These are phyloP conservation scores for Volucella inflata DNA, from an alignment of 2,888 invertebrate genomes.

Conservation along the genomic window DNA sequence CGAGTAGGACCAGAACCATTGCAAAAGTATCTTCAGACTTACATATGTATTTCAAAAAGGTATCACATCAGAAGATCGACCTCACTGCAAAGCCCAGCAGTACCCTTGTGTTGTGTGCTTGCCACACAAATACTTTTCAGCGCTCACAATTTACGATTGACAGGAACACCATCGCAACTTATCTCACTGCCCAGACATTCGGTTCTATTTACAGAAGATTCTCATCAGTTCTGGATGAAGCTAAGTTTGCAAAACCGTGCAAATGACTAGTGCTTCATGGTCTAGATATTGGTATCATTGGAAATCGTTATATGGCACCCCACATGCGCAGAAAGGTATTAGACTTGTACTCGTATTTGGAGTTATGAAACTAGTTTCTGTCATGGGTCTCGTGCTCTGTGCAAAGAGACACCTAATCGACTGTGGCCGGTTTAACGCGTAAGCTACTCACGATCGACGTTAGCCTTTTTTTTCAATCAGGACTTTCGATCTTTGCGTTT, in stretches of 20 bases:
- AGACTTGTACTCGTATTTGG: neutral
- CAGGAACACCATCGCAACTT: constrained; percentile 68
- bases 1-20: neutral
- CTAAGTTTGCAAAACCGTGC: constrained; percentile 51
- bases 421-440: constrained; percentile 63
- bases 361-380: constrained; percentile 64
- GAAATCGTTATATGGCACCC: constrained; percentile 56
- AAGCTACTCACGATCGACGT: constrained; percentile 39
- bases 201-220: constrained; percentile 37
- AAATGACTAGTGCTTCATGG: constrained; percentile 60
- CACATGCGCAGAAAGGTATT: constrained; percentile 39
- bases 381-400: constrained; percentile 36
- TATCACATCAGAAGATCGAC: constrained; percentile 47
- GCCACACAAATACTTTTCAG: constrained; percentile 54
- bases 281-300: constrained; percentile 47
- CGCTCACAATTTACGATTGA: constrained; percentile 64
- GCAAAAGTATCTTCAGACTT: neutral
- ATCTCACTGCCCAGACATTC: constrained; percentile 36
- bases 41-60: constrained; percentile 39
- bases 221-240: constrained; percentile 46
- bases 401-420: constrained; percentile 39
- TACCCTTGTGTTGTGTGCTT: constrained; percentile 61
- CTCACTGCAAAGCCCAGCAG: constrained; percentile 35
- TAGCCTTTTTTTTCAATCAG: constrained; percentile 50
- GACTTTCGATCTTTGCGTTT: constrained; percentile 68